Evolutionary conservation across 2,113 vertebrate genomes (phyloP), one percentile per base, ranked within the genome.

Genomic region (Lasiurus borealis): DNA sequence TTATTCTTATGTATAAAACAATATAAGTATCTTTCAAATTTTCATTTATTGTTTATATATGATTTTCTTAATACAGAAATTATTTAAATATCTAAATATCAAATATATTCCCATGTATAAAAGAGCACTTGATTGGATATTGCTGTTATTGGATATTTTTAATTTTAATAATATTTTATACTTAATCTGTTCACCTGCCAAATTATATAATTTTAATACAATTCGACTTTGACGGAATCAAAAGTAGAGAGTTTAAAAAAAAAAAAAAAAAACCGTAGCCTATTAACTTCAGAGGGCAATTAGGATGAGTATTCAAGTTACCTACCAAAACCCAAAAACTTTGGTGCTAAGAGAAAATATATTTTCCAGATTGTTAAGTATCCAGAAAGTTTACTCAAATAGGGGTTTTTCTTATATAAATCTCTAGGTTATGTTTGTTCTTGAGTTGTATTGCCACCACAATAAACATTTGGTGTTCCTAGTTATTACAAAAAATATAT

Each of bases 391-490:
- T 96, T 92, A 36, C 13, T 87, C 25, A 89, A 85, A 88, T 57
- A n/a, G 1, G 12, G 75, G 4, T 88, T 93, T 31, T 83, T 12
- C n/a, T 68, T 85, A 54, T 29, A 93, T 76, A 76, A 76, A 76
- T 68, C 36, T 66, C 0, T 0, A 40, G 2, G 68, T 84, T 96
- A 83, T 96, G 75, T 77, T 66, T 15, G 2, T 94, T 96, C n/a
- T 89, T 90, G 88, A 93, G 0, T 3, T 94, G 85, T 72, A 77
- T 94, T 90, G 48, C 40, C 81, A 93, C 84, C 29, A n/a, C 85
- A 52, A 59, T 73, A 80, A 86, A 48, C 75, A 73, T 75, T 96
- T 95, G 29, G 66, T 83, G 64, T 88, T 75, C 23, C 5, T 92
- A 80, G 15, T 52, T 93, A 93, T 36, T 48, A 46, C 1, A 82